Evolutionary conservation across 1,140 invertebrate genomes (phyloP).

Genomic region (Philaenus spumarius): DNA sequence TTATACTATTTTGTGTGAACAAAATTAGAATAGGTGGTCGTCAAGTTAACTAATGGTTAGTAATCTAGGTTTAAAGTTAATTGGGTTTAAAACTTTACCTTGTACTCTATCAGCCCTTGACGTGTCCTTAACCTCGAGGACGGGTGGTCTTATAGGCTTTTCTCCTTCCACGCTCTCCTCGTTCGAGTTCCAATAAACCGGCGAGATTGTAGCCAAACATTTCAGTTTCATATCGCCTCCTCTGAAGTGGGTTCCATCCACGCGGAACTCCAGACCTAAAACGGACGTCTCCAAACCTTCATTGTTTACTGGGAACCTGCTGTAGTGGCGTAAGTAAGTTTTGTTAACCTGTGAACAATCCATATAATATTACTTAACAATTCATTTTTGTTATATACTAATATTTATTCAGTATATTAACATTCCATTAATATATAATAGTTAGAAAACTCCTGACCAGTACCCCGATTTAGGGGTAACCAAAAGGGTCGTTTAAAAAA

Average conservation of each 20-base stretch:
- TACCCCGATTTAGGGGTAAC: neutral
- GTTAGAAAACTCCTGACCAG: neutral
- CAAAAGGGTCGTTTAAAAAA: neutral
- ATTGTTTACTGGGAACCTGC: slow-evolving; percentile 43
- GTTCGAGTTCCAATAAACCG: slow-evolving; percentile 73
- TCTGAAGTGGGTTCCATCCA: slow-evolving; percentile 66
- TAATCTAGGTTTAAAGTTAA: too few relatives aligned
- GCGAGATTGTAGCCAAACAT: slow-evolving; percentile 78
- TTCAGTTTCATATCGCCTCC: slow-evolving; percentile 79
- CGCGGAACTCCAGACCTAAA: slow-evolving; percentile 63
- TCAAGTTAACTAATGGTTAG: too few relatives aligned
- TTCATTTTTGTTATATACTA: too few relatives aligned
- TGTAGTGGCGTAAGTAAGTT: slow-evolving; percentile 45
- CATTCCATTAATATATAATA: neutral
- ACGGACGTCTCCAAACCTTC: slow-evolving; percentile 64
- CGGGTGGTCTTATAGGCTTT: slow-evolving; percentile 52
- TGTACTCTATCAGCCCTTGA: slow-evolving; percentile 44
- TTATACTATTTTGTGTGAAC: too few relatives aligned
- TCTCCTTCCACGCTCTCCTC: slow-evolving; percentile 75
- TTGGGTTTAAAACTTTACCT: slow-evolving; percentile 29
- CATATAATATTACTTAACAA: too few relatives aligned
- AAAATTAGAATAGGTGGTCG: too few relatives aligned
- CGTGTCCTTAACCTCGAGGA: slow-evolving; percentile 51
- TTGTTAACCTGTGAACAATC: slow-evolving; percentile 44
- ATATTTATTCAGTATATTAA: neutral